Percentiles rank a stretch among this genome's conserved stretches.
phyloP scores from a whole-genome alignment of 1,140 invertebrate species.

The Euglossa dilemma region DNA sequence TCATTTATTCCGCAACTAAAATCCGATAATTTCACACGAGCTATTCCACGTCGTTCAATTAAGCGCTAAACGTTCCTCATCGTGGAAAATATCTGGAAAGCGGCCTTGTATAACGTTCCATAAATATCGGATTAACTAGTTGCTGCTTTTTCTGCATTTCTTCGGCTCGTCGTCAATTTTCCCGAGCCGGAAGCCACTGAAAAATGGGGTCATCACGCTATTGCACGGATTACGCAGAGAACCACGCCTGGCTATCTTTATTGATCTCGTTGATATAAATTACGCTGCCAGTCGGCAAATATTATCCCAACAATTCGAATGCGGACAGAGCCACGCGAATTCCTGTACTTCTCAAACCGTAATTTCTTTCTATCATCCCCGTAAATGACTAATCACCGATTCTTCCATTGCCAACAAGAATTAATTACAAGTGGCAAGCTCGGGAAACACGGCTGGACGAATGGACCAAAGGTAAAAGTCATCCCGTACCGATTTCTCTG shows the following conservation, averaged over 20 bases:
- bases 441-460: background rate
- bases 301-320: background rate
- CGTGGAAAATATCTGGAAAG: background rate
- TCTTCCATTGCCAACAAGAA: background rate
- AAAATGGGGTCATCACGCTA: conserved; percentile 17
- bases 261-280: background rate
- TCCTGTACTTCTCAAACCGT: no score
- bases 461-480: background rate
- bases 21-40: background rate
- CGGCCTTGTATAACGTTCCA: background rate
- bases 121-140: background rate
- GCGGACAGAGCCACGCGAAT: background rate
- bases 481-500: background rate
- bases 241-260: no score
- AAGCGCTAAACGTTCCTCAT: no score
- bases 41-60: background rate
- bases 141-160: background rate
- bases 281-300: background rate
- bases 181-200: conserved; percentile 49
- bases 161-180: background rate
- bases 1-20: background rate
- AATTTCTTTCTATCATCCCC: background rate
- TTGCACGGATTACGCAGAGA: background rate
- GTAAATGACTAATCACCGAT: background rate
- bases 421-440: background rate